Evolutionary conservation across 2,797 vertebrate genomes (phyloP).

Genomic region (Capromys pilorides): DNA sequence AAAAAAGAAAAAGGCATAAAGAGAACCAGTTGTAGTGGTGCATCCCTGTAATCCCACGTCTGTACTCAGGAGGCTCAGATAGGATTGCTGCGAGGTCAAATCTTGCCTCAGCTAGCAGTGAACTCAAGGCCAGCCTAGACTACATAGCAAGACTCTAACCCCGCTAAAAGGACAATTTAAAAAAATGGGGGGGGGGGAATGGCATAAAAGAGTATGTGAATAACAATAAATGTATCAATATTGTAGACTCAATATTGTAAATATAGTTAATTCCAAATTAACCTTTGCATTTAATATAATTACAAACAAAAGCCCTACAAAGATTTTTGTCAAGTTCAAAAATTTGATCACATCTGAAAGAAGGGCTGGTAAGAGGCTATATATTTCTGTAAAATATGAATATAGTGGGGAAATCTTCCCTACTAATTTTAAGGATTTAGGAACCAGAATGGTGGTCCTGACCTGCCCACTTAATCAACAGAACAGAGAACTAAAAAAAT

Average conservation of each 20-base stretch:
- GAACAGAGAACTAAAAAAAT: slow-evolving; percentile 28
- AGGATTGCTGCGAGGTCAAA: not conserved
- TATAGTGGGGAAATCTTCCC: not conserved
- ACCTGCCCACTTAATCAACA: not conserved
- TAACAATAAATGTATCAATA: not conserved
- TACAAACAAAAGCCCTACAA: slow-evolving; percentile 36
- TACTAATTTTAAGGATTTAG: slow-evolving; percentile 14
- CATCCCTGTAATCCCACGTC: not conserved
- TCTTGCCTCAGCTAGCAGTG: not conserved
- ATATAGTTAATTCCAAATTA: slow-evolving; percentile 6
- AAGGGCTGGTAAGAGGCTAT: not conserved
- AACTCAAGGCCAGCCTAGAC: not conserved
- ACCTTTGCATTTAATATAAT: slow-evolving; percentile 24
- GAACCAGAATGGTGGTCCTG: slow-evolving; percentile 29
- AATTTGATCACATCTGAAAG: not conserved
- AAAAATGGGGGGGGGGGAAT: not conserved
- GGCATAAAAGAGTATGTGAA: slow-evolving; percentile 48
- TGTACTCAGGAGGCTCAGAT: not conserved
- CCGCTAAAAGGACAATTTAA: no score
- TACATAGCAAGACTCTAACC: not conserved
- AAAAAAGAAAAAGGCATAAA: not conserved
- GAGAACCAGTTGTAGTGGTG: not conserved
- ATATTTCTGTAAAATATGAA: slow-evolving; percentile 25
- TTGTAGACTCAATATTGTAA: slow-evolving; percentile 21
- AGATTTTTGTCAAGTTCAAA: slow-evolving; percentile 32